Base-by-base conservation (phyloP, 2,797 vertebrate genomes). In the Sebastes ruberrimus region DNA sequence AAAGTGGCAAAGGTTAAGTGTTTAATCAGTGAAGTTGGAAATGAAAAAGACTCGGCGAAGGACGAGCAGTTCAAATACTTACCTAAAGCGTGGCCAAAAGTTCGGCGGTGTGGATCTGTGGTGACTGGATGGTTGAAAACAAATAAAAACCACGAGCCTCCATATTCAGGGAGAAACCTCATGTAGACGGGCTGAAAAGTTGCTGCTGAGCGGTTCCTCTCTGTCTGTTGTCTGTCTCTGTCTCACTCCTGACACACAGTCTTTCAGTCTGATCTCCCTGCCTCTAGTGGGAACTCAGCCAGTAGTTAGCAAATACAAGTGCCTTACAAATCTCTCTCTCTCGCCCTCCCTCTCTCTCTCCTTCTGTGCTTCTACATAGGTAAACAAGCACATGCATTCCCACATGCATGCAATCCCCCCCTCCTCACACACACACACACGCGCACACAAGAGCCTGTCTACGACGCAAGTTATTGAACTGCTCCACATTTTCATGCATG, bases 401-500 rank as follows among this genome's bases (percentile, higher is more conserved):
- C 20, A 53, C 49, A 10, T 53, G 20, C 49, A 53, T 53, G 49
- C 49, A 52, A 18, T 7, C 42, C 46, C 46, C 42, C 42, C 42
- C 16, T 71, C 79, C 77, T 63, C 61, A 46, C 72, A 67, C 66
- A 71, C 57, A 65, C 73, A 79, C 82, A 28, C 28, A 5, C 28
- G 52, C 64, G 28, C 72, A 67, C 66, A 71, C 57, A 66, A 14
- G 38, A 86, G 78, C 69, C 81, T 77, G 87, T 91, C 94, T 91
- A 93, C 93, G 92, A 94, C 91, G 90, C 92, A 84, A 95, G 94
- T 95, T 95, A 95, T 95, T 95, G 95, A 95, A 95, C 95, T 93
- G 95, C 95, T 93, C 95, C 96, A 96, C 96, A 95, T 96, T 96
- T 96, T 94, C 96, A 84, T 95, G 95, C 96, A 96, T 96, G 96